These are phyloP conservation scores for Larimichthys crocea DNA, from an alignment of 2,113 vertebrate genomes.

Conservation along the genomic window DNA sequence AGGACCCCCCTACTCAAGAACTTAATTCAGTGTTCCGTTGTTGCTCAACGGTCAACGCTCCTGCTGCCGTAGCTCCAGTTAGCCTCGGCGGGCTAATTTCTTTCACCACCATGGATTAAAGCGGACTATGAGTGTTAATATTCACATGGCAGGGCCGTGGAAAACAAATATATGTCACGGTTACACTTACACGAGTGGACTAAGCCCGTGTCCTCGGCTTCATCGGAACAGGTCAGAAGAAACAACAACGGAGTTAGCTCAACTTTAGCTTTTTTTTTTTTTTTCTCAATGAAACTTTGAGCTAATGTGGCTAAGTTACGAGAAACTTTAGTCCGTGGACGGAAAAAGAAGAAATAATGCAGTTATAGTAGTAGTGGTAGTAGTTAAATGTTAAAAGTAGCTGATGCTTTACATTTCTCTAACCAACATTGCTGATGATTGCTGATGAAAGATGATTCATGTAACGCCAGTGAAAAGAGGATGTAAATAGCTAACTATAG, in stretches of 20 bases:
- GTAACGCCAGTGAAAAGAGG: neutral
- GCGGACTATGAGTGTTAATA: slow-evolving; percentile 13
- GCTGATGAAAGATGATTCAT: neutral
- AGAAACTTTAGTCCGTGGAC: neutral
- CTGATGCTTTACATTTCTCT: neutral
- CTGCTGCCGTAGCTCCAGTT: neutral
- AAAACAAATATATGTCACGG: slow-evolving; percentile 38
- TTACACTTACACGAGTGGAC: slow-evolving; percentile 59
- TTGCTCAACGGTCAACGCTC: slow-evolving; percentile 43
- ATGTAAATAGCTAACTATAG: neutral
- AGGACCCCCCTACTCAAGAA: neutral
- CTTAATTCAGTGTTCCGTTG: slow-evolving; percentile 6
- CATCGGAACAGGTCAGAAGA: slow-evolving; percentile 66
- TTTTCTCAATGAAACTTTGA: slow-evolving; percentile 62
- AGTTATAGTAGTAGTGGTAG: too few relatives aligned
- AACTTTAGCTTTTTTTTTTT: slow-evolving; percentile 22
- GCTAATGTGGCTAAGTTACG: slow-evolving; percentile 9
- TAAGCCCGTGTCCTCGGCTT: slow-evolving; percentile 42
- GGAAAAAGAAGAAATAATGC: neutral
- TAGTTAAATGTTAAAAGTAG: neutral
- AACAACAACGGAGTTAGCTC: slow-evolving; percentile 33
- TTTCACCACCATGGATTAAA: slow-evolving; percentile 50
- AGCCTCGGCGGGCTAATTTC: neutral
- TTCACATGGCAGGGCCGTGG: slow-evolving; percentile 73
- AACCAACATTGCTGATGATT: neutral